Evolutionary conservation across 2,113 vertebrate species (phyloP).

Genomic region (Saiga tatarica): DNA sequence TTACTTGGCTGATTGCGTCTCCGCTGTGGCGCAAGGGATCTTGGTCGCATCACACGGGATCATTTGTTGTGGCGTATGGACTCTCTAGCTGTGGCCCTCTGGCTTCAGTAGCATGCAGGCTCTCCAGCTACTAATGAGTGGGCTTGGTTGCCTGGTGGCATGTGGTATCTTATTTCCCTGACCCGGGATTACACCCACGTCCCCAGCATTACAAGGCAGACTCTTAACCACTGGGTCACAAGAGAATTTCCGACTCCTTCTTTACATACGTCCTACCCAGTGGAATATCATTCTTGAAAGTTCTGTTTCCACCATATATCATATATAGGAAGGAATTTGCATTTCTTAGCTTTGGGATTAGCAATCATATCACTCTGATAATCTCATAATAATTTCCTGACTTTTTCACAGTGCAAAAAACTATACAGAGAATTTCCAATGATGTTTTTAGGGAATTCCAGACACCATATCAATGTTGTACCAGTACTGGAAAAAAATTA

Average conservation of each 20-base stretch:
- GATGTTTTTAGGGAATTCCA: slow-evolving; percentile 38
- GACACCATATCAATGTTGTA: neutral
- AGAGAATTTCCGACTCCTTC: neutral
- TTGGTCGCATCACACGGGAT: neutral
- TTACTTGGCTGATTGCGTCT: neutral
- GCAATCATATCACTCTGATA: neutral
- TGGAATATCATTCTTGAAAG: neutral
- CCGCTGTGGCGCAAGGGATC: accelerated
- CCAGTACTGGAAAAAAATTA: neutral
- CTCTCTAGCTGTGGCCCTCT: neutral
- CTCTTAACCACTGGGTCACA: neutral
- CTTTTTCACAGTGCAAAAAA: neutral
- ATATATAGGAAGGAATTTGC: neutral
- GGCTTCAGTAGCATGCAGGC: neutral
- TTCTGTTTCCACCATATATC: neutral
- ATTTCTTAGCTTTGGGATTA: neutral
- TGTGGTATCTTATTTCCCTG: neutral
- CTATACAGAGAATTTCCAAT: neutral
- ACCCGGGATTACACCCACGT: accelerated
- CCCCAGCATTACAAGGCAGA: neutral
- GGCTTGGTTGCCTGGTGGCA: neutral
- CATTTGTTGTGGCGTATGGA: neutral
- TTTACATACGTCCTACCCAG: neutral
- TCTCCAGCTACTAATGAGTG: neutral
- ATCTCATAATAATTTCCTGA: neutral